A percentile compares a stretch with the other conserved stretches of the same genome.
These are phyloP conservation scores for Syrista parreyssii DNA, from an alignment of 2,888 invertebrate genomes.

Conservation along the genomic window DNA sequence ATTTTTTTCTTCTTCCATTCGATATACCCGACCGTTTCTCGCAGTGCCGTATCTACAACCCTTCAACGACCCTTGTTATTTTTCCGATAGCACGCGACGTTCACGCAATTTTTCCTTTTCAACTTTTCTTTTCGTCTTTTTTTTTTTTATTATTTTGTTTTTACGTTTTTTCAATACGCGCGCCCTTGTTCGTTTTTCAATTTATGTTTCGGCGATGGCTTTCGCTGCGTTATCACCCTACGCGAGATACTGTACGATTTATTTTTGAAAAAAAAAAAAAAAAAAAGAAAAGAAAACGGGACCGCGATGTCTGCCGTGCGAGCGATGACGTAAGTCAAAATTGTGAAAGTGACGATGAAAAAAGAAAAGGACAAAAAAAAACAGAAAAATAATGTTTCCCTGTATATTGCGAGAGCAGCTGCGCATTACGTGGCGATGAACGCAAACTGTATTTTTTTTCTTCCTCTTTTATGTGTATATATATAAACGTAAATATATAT, in stretches of 20 bases:
- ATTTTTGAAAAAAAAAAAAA: background rate
- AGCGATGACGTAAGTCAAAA: background rate
- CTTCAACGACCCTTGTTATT: background rate
- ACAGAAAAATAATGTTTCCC: background rate
- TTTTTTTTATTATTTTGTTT: background rate
- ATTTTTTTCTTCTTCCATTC: background rate
- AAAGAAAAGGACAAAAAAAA: constrained; percentile 4
- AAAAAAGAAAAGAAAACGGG: background rate
- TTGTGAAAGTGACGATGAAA: background rate
- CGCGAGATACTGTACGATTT: background rate
- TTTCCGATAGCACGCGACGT: background rate
- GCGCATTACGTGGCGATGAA: background rate
- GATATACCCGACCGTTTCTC: background rate
- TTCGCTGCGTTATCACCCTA: background rate
- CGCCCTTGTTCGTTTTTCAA: background rate
- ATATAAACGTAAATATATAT: background rate
- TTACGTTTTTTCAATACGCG: background rate
- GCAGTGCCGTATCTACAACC: background rate
- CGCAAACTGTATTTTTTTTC: background rate
- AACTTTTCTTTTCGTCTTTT: background rate
- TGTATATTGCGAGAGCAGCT: background rate
- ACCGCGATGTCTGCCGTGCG: background rate
- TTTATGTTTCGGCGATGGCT: background rate
- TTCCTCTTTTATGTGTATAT: constrained; percentile 1
- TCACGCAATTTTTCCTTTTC: background rate